phyloP scores from a whole-genome alignment of 2,797 vertebrate genomes.

The Myoxocephalus aenaeus region DNA sequence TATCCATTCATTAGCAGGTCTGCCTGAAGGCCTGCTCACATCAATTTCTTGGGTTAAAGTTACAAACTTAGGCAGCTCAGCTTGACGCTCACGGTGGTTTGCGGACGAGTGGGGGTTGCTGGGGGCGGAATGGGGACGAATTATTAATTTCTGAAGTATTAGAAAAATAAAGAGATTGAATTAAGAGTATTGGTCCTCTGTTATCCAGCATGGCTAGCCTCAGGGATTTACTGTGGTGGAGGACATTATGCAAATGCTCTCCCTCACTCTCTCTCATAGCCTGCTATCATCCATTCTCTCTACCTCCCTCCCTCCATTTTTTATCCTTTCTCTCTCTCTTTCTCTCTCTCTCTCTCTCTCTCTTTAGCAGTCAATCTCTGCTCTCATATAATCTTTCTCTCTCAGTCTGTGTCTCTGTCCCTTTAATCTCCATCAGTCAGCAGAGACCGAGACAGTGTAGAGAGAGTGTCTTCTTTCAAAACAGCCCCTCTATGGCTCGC shows the following conservation, averaged over 20 bases:
- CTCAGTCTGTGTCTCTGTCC: constrained; percentile 63
- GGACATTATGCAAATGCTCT: constrained; percentile 99
- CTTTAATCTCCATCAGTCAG: constrained; percentile 81
- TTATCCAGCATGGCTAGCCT: constrained; percentile 98
- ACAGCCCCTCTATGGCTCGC: constrained; percentile 33
- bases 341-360: constrained; percentile 32
- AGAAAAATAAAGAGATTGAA: constrained; percentile 99
- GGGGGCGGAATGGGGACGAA: constrained; percentile 88
- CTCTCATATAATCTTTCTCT: constrained; percentile 68
- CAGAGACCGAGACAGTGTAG: constrained; percentile 69
- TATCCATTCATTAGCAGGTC: constrained; percentile 99
- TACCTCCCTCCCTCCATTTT: constrained; percentile 51
- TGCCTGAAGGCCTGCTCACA: constrained; percentile 98
- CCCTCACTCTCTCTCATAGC: constrained; percentile 77
- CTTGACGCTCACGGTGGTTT: constrained; percentile 97
- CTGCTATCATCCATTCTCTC: constrained; percentile 56
- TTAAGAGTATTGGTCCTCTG: constrained; percentile 99
- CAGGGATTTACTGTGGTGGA: constrained; percentile 96
- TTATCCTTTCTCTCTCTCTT: constrained; percentile 36
- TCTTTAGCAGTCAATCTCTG: constrained; percentile 72
- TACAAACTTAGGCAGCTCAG: constrained; percentile 99
- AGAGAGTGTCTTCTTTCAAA: constrained; percentile 67
- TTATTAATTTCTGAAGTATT: constrained; percentile 99
- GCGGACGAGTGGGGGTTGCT: constrained; percentile 72
- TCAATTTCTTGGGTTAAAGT: constrained; percentile 99